Conservation (phyloP, 2,888 invertebrate genomes). For the Gymnoscelis rufifasciata region DNA sequence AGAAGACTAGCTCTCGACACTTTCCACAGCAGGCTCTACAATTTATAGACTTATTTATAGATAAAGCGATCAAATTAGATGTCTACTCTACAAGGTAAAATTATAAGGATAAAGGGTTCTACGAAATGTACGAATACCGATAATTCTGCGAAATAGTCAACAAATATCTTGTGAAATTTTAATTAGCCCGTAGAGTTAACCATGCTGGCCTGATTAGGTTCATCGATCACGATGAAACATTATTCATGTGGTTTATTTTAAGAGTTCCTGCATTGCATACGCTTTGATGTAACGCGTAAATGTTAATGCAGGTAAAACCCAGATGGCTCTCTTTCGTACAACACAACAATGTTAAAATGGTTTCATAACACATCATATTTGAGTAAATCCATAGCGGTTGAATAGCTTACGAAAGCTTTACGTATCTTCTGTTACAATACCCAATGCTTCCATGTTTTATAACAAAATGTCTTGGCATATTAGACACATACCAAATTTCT, state of each 20-base stretch:
- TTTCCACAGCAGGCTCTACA: conserved; percentile 1
- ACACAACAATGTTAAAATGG: background rate
- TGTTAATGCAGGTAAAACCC: conserved; percentile 16
- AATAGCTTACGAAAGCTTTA: no score
- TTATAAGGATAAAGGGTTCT: no score
- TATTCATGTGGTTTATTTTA: conserved; percentile 55
- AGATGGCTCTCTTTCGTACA: conserved; percentile 13
- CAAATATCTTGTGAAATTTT: conserved; percentile 30
- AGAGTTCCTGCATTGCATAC: conserved; percentile 41
- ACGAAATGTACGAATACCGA: background rate
- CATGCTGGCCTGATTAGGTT: conserved; percentile 57
- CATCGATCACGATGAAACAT: conserved; percentile 57
- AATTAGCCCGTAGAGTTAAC: conserved; percentile 58
- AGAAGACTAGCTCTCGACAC: conserved; percentile 19
- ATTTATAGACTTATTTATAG: no score
- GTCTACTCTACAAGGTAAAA: no score
- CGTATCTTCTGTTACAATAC: no score
- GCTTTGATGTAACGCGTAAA: conserved; percentile 28
- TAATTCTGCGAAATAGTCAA: background rate
- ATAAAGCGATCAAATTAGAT: no score
- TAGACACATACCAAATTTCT: no score
- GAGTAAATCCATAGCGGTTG: background rate
- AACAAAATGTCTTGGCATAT: no score
- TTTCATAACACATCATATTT: background rate
- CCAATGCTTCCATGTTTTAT: no score